Percentiles rank a stretch among this genome's conserved stretches.
phyloP scores from a whole-genome alignment of 2,797 vertebrate genomes.

The Aulostomus chinensis region DNA sequence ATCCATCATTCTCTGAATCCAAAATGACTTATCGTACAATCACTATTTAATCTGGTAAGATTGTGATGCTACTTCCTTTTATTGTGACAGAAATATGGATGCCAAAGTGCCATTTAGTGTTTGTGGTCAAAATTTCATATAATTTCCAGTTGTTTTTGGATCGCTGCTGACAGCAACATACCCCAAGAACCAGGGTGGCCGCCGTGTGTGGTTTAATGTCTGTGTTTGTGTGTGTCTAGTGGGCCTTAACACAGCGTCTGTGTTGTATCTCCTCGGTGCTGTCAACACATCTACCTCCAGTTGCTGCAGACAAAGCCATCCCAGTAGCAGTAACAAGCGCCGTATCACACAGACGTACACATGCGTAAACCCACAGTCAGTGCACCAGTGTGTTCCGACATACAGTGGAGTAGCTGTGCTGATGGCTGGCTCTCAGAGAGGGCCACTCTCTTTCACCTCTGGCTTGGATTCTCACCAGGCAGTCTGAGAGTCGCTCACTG shows the following conservation, averaged over 20 bases:
- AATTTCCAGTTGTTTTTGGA: slow-evolving; percentile 24
- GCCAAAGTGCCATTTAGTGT: too few species aligned
- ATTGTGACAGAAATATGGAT: too few species aligned
- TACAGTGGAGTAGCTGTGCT: slow-evolving; percentile 66
- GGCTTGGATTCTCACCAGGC: slow-evolving; percentile 55
- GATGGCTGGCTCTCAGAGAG: slow-evolving; percentile 59
- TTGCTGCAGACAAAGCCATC: slow-evolving; percentile 54
- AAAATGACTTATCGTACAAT: too few species aligned
- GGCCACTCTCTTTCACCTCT: slow-evolving; percentile 72
- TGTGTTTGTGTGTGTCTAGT: slow-evolving; percentile 13
- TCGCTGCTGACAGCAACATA: slow-evolving; percentile 29
- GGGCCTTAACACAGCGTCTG: slow-evolving; percentile 37
- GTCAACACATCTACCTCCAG: slow-evolving; percentile 57
- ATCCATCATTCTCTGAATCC: neutral
- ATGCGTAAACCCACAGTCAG: slow-evolving; percentile 25
- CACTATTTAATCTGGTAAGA: too few species aligned
- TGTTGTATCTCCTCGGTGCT: slow-evolving; percentile 37
- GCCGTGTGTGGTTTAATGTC: slow-evolving; percentile 17
- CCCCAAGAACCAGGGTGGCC: slow-evolving; percentile 16
- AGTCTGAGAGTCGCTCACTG: slow-evolving; percentile 59
- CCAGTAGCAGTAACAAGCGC: slow-evolving; percentile 47
- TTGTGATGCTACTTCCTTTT: too few species aligned
- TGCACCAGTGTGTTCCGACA: slow-evolving; percentile 42
- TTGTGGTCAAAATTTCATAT: slow-evolving; percentile 18
- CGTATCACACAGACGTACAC: slow-evolving; percentile 9